phyloP scores from a whole-genome alignment of 2,888 invertebrate genomes.

The Erynnis tages region DNA sequence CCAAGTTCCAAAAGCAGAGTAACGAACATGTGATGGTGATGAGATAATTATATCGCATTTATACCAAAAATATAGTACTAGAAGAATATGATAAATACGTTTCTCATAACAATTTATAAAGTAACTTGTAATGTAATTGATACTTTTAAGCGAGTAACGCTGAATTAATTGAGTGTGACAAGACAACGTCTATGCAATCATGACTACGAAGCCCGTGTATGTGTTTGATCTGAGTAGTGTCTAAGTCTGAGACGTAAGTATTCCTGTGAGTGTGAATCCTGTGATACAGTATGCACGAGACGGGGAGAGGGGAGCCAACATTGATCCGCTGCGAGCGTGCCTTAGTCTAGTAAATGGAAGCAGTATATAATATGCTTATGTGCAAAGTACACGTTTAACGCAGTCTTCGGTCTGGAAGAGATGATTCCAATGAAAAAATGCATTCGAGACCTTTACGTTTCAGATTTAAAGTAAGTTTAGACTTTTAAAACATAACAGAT shows the following conservation, averaged over 20 bases:
- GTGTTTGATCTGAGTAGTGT: constrained; percentile 3
- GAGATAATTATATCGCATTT: too few relatives aligned
- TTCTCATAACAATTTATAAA: too few relatives aligned
- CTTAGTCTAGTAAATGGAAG: constrained; percentile 16
- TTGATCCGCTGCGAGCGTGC: constrained; percentile 17
- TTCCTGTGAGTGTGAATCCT: too few relatives aligned
- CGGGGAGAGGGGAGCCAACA: constrained; percentile 5
- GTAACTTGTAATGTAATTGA: background rate
- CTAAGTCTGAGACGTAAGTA: constrained; percentile 11
- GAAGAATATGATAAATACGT: too few relatives aligned
- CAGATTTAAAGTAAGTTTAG: too few relatives aligned
- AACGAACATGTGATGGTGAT: too few relatives aligned
- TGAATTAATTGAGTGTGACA: constrained; percentile 4
- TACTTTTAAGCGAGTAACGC: background rate
- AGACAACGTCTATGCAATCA: background rate
- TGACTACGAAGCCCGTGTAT: background rate
- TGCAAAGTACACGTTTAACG: background rate
- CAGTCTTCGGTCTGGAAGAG: background rate
- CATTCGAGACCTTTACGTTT: too few relatives aligned
- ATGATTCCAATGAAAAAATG: too few relatives aligned
- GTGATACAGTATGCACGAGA: constrained; percentile 1
- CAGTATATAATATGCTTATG: background rate
- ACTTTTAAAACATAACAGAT: too few relatives aligned
- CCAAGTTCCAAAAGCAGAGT: too few relatives aligned
- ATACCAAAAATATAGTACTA: too few relatives aligned